Evolutionary conservation across 2,888 invertebrate species (phyloP).

Genomic region (Hirtodrosophila confusa): DNA sequence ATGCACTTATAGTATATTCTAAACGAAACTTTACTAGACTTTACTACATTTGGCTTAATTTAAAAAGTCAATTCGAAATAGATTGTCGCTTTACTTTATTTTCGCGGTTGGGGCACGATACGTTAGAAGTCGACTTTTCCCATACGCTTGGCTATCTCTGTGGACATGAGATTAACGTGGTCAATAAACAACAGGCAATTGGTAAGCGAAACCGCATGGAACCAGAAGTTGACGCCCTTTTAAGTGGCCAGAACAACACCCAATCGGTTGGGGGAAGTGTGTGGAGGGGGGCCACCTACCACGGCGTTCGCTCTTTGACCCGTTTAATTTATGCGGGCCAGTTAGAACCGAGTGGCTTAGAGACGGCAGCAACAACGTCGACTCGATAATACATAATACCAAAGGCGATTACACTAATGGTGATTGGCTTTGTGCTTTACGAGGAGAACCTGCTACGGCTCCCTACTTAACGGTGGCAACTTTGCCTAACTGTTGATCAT

Average conservation of each 20-base stretch:
- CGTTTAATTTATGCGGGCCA: constrained; percentile 70
- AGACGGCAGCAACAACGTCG: constrained; percentile 24
- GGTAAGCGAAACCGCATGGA: constrained; percentile 29
- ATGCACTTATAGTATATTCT: too few relatives aligned
- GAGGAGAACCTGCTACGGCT: constrained; percentile 33
- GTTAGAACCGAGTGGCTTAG: constrained; percentile 43
- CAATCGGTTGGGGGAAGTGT: not conserved
- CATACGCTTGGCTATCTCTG: constrained; percentile 11
- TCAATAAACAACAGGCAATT: constrained; percentile 57
- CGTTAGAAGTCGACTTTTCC: not conserved
- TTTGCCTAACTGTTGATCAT: constrained; percentile 78
- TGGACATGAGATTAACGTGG: constrained; percentile 54
- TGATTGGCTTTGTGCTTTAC: constrained; percentile 76
- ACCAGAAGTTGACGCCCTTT: constrained; percentile 62
- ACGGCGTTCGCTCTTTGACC: constrained; percentile 55
- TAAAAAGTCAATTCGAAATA: too few relatives aligned
- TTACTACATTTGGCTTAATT: too few relatives aligned
- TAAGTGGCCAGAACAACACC: constrained; percentile 34
- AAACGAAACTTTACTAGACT: too few relatives aligned
- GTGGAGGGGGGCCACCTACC: constrained; percentile 22
- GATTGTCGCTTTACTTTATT: too few relatives aligned
- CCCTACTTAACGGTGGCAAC: constrained; percentile 61
- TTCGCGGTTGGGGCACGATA: too few relatives aligned
- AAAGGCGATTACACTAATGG: constrained; percentile 79
- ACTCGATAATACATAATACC: constrained; percentile 72